Evolutionary conservation across 2,888 invertebrate species (phyloP).

Genomic region (Dichetophora obliterata): DNA sequence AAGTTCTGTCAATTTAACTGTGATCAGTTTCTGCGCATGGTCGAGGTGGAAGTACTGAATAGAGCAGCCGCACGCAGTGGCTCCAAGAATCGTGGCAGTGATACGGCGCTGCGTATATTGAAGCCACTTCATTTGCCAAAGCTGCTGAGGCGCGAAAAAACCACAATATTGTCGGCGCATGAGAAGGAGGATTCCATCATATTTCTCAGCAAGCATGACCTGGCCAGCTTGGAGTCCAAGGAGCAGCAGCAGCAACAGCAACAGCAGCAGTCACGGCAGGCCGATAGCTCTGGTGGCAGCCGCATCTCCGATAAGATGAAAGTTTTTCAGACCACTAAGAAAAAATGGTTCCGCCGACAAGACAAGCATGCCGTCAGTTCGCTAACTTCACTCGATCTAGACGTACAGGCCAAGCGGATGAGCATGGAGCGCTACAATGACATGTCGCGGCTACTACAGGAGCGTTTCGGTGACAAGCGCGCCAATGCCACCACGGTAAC

Average conservation of each 20-base stretch:
- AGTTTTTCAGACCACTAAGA: conserved; percentile 72
- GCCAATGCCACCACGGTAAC: conserved; percentile 28
- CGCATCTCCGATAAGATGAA: conserved; percentile 69
- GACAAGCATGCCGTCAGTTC: conserved; percentile 59
- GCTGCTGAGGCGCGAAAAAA: conserved; percentile 67
- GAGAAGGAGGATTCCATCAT: conserved; percentile 78
- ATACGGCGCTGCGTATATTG: conserved; percentile 72
- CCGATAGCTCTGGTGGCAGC: conserved; percentile 54
- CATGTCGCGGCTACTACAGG: conserved; percentile 79
- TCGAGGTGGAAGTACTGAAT: conserved; percentile 66
- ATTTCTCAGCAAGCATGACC: conserved; percentile 77
- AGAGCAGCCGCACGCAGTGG: conserved; percentile 69
- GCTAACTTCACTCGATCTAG: conserved; percentile 70
- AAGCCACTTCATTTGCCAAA: conserved; percentile 70
- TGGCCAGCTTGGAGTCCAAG: conserved; percentile 74
- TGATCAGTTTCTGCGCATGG: conserved; percentile 67
- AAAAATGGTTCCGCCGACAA: conserved; percentile 76
- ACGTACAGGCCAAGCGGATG: conserved; percentile 76
- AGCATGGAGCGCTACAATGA: conserved; percentile 81
- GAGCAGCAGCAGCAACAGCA: conserved; percentile 63
- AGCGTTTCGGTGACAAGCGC: conserved; percentile 73
- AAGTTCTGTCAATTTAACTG: conserved; percentile 70
- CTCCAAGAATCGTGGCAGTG: conserved; percentile 72
- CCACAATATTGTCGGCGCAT: conserved; percentile 66
- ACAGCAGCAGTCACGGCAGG: conserved; percentile 58